These are phyloP conservation scores for Urosaurus nigricauda DNA, from an alignment of 2,797 vertebrate genomes.

Conservation along the genomic window DNA sequence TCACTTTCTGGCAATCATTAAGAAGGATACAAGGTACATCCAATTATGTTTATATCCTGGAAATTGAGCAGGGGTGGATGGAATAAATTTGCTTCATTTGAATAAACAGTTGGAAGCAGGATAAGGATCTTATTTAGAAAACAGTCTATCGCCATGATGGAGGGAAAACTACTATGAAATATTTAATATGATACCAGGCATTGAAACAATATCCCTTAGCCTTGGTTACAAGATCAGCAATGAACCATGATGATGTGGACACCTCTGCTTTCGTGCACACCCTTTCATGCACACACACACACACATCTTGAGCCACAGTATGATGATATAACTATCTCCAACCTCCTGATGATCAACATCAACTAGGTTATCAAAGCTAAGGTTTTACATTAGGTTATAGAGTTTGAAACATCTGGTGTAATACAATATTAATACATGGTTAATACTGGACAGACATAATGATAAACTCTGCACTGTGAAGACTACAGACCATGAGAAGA, in stretches of 20 bases:
- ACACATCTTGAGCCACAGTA: background rate
- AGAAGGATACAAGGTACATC: background rate
- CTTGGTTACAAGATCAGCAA: background rate
- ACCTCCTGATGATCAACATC: background rate
- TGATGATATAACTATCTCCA: background rate
- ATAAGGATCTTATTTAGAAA: conserved; percentile 15
- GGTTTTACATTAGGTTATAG: background rate
- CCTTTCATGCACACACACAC: no score
- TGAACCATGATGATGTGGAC: background rate
- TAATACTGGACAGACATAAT: background rate
- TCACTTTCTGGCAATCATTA: background rate
- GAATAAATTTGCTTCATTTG: conserved; percentile 1
- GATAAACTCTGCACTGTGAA: background rate
- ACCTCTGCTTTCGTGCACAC: background rate
- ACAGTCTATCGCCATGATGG: background rate
- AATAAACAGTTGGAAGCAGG: background rate
- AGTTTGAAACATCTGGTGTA: background rate
- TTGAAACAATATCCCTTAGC: background rate
- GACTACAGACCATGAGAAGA: background rate
- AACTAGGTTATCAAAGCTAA: background rate
- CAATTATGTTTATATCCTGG: background rate
- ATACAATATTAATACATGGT: no score
- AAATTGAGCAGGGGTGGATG: background rate
- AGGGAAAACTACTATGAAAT: background rate
- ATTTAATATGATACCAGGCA: background rate